Evolutionary conservation across 2,113 vertebrate genomes (phyloP).

Genomic region (Orthochromis indermauri): DNA sequence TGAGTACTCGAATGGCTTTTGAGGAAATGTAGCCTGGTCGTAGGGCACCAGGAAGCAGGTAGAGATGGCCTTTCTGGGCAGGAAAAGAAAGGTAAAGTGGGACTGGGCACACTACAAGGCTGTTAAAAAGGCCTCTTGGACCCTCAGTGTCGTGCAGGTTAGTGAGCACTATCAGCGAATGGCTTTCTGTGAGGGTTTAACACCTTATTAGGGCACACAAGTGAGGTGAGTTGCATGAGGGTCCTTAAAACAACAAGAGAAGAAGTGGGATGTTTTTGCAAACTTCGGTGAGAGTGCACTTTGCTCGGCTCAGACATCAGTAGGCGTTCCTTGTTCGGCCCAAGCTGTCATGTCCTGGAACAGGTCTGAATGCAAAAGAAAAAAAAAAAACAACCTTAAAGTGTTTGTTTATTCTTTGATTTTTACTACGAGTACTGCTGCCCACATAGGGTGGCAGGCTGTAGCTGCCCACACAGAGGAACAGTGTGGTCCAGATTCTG

Average conservation of each 20-base stretch:
- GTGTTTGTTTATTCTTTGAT: background rate
- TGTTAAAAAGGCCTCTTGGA: slow-evolving; percentile 19
- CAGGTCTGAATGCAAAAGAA: background rate
- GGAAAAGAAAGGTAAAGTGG: background rate
- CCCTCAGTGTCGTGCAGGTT: slow-evolving; percentile 6
- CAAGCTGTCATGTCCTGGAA: background rate
- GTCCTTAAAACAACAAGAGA: background rate
- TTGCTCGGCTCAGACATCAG: slow-evolving; percentile 43
- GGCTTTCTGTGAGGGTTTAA: background rate
- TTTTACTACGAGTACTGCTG: slow-evolving; percentile 51
- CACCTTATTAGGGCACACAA: slow-evolving; percentile 15
- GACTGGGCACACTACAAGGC: slow-evolving; percentile 22
- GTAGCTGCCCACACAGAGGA: slow-evolving; percentile 73
- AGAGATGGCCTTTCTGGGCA: background rate
- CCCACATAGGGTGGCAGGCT: slow-evolving; percentile 51
- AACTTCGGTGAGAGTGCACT: slow-evolving; percentile 22
- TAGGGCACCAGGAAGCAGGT: background rate
- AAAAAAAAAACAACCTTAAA: background rate
- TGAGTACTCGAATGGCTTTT: slow-evolving; percentile 43
- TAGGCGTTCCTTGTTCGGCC: background rate
- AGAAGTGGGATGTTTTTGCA: slow-evolving; percentile 1
- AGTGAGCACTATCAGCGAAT: background rate
- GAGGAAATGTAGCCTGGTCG: background rate
- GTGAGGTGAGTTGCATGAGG: slow-evolving; percentile 1
- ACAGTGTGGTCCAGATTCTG: slow-evolving; percentile 80